Evolutionary conservation across 2,888 invertebrate genomes (phyloP).

Genomic region (Emmelina monodactyla): DNA sequence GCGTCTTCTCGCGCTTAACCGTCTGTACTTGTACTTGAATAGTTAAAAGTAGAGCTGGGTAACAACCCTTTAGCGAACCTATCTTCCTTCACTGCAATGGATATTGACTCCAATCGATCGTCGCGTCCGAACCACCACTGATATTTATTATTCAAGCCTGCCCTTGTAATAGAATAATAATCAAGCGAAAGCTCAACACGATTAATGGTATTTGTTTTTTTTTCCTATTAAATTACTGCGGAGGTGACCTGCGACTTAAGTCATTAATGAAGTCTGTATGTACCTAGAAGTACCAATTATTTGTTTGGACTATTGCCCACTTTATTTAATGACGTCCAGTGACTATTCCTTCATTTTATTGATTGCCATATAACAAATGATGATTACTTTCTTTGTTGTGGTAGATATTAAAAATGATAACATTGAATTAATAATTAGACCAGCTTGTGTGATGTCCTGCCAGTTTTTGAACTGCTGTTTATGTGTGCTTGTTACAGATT

Average conservation of each 20-base stretch:
- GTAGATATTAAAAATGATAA: neutral
- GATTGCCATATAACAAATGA: too few relatives aligned
- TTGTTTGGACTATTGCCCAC: too few relatives aligned
- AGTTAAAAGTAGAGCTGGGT: too few relatives aligned
- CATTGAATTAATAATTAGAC: too few relatives aligned
- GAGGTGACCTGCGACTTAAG: constrained; percentile 1
- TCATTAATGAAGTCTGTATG: too few relatives aligned
- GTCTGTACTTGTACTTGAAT: too few relatives aligned
- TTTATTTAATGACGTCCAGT: too few relatives aligned
- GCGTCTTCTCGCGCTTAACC: constrained; percentile 29
- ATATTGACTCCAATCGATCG: neutral
- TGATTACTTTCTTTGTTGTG: neutral
- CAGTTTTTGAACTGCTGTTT: constrained; percentile 7
- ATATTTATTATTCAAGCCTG: constrained; percentile 39
- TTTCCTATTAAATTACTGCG: neutral
- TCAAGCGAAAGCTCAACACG: constrained; percentile 39
- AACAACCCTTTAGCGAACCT: too few relatives aligned
- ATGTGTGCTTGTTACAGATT: neutral
- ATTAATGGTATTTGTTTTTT: constrained; percentile 39
- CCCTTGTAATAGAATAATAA: constrained; percentile 40
- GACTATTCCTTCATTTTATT: too few relatives aligned
- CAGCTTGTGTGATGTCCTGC: constrained; percentile 13
- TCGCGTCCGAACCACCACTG: constrained; percentile 14
- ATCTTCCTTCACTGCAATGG: too few relatives aligned
- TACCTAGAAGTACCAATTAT: too few relatives aligned